Evolutionary conservation across 2,113 vertebrate species (phyloP).

Genomic region (Synchiropus splendidus): DNA sequence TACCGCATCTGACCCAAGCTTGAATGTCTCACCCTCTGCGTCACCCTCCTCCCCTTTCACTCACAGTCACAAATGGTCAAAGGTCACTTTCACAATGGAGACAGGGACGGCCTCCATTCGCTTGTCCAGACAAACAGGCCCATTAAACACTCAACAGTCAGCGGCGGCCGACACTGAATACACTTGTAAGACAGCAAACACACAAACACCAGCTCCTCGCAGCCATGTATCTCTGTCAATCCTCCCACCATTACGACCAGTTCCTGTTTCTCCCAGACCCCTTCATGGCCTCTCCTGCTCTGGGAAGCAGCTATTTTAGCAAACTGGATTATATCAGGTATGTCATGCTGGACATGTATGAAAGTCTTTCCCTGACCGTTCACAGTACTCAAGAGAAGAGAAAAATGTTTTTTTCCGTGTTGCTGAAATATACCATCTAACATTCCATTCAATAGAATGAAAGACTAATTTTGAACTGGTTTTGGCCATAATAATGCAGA

Average conservation of each 20-base stretch:
- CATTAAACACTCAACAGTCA: slow-evolving; percentile 10
- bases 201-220: slow-evolving; percentile 45
- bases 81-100: slow-evolving; percentile 46
- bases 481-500: no score
- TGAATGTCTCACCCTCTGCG: slow-evolving; percentile 23
- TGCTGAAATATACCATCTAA: no score
- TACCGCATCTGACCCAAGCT: slow-evolving; percentile 2
- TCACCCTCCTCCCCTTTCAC: slow-evolving; percentile 43
- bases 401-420: no score
- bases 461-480: no score
- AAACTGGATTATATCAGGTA: slow-evolving; percentile 56
- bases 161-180: slow-evolving; percentile 4
- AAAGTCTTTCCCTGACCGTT: no score
- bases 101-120: slow-evolving; percentile 25
- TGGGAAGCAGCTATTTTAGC: slow-evolving; percentile 54
- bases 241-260: slow-evolving; percentile 42
- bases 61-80: slow-evolving; percentile 46
- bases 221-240: slow-evolving; percentile 54
- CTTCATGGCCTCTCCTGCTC: slow-evolving; percentile 47
- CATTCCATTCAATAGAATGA: no score
- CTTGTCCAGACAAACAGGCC: slow-evolving; percentile 16
- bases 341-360: slow-evolving; percentile 45
- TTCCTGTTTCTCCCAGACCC: slow-evolving; percentile 43
- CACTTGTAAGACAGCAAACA: slow-evolving; percentile 19
- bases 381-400: no score